Base-by-base conservation (phyloP, 2,888 invertebrate genomes). In the Cerastis leucographa region DNA sequence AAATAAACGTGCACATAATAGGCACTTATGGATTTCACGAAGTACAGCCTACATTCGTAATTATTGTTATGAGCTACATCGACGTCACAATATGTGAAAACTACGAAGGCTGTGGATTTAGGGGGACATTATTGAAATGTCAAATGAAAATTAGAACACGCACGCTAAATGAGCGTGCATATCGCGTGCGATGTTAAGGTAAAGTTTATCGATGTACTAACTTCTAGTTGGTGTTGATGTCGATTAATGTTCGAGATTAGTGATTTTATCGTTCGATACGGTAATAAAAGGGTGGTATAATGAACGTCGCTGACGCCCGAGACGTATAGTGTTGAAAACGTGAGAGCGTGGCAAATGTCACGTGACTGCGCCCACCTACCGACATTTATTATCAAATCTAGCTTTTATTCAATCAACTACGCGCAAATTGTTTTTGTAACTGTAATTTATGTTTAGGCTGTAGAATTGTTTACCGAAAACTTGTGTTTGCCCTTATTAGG, bases 1-100 rank as follows among this genome's bases (percentile, higher is more conserved):
- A 88, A 86, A 62, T 87, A 90, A 90, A 91, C 88, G 73, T 87
- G 76, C 84, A 73, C 81, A 88, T 89, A 89, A 88, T 88, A 88
- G 72, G 66, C 69, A n/a, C 70, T 72, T 65, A 81, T 72, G 70
- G 77, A 80, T 82, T 86, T 90, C 81, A 87, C 90, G 87, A 75
- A 69, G 42, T 62, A 78, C 29, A 72, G 49, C 64, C 51, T 62
- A 35, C 46, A 78, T 56, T 80, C 40, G 66, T 62, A 74, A 65
- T 71, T n/a, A 76, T 73, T 83, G 56, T 80, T 73, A 68, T 61
- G 62, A 72, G 54, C 68, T 62, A 71, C 46, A 46, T 62, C 54
- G 49, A 75, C 69, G 80, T 78, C 76, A 80, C 64, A 71, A 46
- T 49, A 65, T 29, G 54, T 14, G n/a, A 11, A 81, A 81, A 76